Evolutionary conservation across 2,888 invertebrate species (phyloP).

Genomic region (Corythucha ciliata): DNA sequence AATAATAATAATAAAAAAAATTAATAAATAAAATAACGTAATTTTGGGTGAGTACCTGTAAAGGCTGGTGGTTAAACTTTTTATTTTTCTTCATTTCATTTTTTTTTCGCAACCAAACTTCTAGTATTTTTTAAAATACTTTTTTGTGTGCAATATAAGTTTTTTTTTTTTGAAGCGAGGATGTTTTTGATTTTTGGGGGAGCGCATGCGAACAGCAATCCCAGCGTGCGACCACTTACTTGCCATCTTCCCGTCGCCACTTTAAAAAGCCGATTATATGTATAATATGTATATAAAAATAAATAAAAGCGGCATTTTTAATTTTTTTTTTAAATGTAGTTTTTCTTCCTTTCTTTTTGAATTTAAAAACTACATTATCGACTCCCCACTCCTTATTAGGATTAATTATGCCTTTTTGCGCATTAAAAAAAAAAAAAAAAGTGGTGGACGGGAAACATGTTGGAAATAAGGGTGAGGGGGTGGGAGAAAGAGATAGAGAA

Average conservation of each 20-base stretch:
- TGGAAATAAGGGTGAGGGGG: constrained; percentile 24
- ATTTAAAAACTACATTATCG: constrained; percentile 26
- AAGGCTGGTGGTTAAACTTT: constrained; percentile 29
- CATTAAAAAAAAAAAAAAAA: constrained; percentile 9
- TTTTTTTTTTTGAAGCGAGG: constrained; percentile 32
- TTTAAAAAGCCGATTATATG: constrained; percentile 25
- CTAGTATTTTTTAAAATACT: constrained; percentile 24
- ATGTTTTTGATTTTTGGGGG: constrained; percentile 19
- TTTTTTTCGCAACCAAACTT: too few species aligned
- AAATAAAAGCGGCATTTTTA: too few species aligned
- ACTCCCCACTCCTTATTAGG: constrained; percentile 27
- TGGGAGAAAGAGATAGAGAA: constrained; percentile 28
- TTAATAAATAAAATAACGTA: constrained; percentile 22
- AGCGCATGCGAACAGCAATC: constrained; percentile 26
- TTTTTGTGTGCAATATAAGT: constrained; percentile 33
- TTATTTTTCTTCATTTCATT: constrained; percentile 2
- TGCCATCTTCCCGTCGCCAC: constrained; percentile 24
- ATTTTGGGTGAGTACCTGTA: constrained; percentile 31
- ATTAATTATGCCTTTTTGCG: constrained; percentile 16
- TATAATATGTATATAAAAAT: too few species aligned
- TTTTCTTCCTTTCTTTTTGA: too few species aligned
- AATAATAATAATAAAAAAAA: constrained; percentile 12
- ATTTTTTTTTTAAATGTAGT: too few species aligned
- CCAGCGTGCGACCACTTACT: constrained; percentile 28
- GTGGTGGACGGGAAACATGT: constrained; percentile 17